These are phyloP conservation scores for Muscicapa striata DNA, from an alignment of 2,797 vertebrate genomes.

Conservation along the genomic window DNA sequence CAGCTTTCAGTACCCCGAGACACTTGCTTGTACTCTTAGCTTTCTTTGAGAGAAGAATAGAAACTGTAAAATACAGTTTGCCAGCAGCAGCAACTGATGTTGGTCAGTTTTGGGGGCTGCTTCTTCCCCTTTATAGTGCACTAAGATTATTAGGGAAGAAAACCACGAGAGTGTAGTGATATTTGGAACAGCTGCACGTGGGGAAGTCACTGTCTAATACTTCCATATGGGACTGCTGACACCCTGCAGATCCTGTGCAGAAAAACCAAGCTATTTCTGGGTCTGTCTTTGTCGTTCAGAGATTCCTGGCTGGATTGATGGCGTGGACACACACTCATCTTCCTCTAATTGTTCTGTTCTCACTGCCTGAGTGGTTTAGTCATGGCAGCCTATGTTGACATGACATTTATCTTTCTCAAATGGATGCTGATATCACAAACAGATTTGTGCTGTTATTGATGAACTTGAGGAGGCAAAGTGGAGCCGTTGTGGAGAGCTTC, in stretches of 20 bases:
- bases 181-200: neutral
- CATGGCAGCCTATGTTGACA: neutral
- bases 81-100: neutral
- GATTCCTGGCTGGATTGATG: slow-evolving; percentile 8
- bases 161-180: neutral
- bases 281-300: neutral
- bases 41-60: neutral
- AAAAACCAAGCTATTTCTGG: neutral
- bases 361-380: slow-evolving; percentile 12
- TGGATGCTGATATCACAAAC: neutral
- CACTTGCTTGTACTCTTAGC: neutral
- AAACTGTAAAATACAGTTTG: neutral
- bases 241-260: neutral
- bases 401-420: slow-evolving; percentile 21
- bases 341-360: neutral
- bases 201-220: neutral
- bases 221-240: slow-evolving; percentile 29
- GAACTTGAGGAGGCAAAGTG: neutral
- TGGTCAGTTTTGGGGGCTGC: neutral
- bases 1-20: slow-evolving; percentile 19
- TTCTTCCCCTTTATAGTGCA: neutral
- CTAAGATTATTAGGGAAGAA: neutral
- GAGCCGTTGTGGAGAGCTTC: neutral
- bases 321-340: neutral
- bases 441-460: slow-evolving; percentile 25